Conservation (phyloP, 1,140 invertebrate species). For the Ridgeia piscesae region DNA sequence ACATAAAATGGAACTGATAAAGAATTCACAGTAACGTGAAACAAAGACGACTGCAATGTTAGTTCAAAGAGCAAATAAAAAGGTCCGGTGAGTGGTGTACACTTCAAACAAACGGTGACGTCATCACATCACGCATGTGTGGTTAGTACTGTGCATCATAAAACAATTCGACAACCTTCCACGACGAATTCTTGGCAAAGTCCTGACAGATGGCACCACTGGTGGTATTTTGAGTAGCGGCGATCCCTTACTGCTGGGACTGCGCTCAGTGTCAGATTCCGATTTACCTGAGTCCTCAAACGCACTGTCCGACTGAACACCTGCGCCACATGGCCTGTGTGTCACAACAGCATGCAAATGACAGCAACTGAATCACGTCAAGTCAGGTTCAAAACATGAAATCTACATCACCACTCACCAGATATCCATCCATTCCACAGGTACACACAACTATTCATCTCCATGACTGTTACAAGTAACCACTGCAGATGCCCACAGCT, state of each 20-base stretch:
- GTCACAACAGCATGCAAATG: neutral
- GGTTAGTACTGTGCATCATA: neutral
- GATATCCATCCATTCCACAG: neutral
- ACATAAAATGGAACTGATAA: neutral
- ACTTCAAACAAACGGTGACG: too few relatives aligned
- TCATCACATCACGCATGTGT: neutral
- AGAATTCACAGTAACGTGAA: neutral
- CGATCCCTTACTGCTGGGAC: neutral
- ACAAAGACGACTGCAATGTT: neutral
- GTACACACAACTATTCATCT: neutral
- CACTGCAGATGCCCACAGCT: neutral
- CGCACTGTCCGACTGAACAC: slow-evolving; percentile 11
- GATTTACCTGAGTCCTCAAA: slow-evolving; percentile 13
- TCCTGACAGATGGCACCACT: neutral
- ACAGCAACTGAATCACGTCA: neutral
- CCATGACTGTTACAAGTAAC: neutral
- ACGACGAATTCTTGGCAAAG: neutral
- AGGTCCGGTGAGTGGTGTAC: too few relatives aligned
- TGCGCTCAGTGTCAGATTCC: neutral
- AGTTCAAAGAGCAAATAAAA: too few relatives aligned
- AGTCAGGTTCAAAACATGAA: neutral
- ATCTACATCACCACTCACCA: neutral
- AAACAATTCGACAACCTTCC: neutral
- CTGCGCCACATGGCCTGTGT: neutral
- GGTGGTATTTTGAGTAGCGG: neutral